These are phyloP conservation scores for Siphonodentalium dalli DNA, from an alignment of 2,888 invertebrate species.

Conservation along the genomic window DNA sequence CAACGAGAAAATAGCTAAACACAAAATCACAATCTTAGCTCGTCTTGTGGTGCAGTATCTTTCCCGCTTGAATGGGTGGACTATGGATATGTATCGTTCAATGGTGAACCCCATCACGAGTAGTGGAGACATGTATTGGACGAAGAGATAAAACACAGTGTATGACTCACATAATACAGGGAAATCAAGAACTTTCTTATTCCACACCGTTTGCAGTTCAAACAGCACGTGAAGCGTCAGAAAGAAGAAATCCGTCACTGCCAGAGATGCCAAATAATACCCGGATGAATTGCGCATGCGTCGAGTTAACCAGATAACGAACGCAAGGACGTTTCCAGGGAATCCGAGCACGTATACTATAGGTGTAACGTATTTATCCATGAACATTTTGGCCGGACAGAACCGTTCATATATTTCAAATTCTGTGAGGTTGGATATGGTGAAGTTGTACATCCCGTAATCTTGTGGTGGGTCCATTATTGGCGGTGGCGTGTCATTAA, in stretches of 20 bases:
- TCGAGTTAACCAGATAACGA: slow-evolving; percentile 61
- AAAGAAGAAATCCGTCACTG: slow-evolving; percentile 59
- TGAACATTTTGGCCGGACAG: slow-evolving; percentile 10
- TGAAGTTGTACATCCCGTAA: no score
- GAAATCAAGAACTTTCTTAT: slow-evolving; percentile 37
- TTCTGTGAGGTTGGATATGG: no score
- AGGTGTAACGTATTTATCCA: slow-evolving; percentile 55
- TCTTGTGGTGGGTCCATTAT: no score
- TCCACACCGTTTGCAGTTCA: slow-evolving; percentile 56
- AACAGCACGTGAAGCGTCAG: slow-evolving; percentile 55
- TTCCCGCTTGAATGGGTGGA: slow-evolving; percentile 62
- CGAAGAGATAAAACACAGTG: slow-evolving; percentile 54
- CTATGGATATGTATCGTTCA: slow-evolving; percentile 63
- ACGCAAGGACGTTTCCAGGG: slow-evolving; percentile 61
- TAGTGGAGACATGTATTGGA: slow-evolving; percentile 60
- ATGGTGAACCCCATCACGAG: slow-evolving; percentile 63
- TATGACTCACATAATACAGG: slow-evolving; percentile 59
- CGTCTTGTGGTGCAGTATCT: slow-evolving; percentile 53
- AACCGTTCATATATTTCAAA: no score
- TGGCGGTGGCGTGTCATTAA: no score
- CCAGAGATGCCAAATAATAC: slow-evolving; percentile 62
- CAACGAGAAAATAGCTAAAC: slow-evolving; percentile 44
- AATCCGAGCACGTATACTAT: slow-evolving; percentile 61
- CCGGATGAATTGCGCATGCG: slow-evolving; percentile 64
- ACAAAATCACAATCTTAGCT: slow-evolving; percentile 51